phyloP scores from a whole-genome alignment of 2,797 vertebrate genomes.

The Eptatretus atami region DNA sequence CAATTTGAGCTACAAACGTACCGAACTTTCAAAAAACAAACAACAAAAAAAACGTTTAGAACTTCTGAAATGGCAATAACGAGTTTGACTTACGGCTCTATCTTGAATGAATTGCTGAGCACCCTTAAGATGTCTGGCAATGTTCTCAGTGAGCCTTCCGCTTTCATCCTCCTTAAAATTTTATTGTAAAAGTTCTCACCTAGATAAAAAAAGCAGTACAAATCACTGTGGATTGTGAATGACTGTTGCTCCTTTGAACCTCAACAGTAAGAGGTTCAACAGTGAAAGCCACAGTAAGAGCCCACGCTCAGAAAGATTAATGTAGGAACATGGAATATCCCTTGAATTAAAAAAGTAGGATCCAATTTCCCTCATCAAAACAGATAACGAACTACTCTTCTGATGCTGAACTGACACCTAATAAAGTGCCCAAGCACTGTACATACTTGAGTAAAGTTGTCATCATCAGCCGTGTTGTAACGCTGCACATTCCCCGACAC shows the following conservation, averaged over 20 bases:
- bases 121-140: slow-evolving; percentile 35
- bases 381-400: too few species aligned
- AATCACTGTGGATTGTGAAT: too few species aligned
- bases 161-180: slow-evolving; percentile 43
- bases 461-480: slow-evolving; percentile 36
- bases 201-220: slow-evolving; percentile 11
- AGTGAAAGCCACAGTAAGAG: too few species aligned
- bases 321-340: too few species aligned
- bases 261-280: too few species aligned
- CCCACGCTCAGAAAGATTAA: too few species aligned
- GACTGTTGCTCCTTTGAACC: too few species aligned
- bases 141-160: slow-evolving; percentile 38
- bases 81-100: slow-evolving; percentile 28
- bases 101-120: slow-evolving; percentile 68
- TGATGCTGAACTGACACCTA: too few species aligned
- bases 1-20: too few species aligned
- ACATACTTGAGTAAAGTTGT: slow-evolving; percentile 51
- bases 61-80: neutral
- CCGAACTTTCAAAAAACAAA: too few species aligned
- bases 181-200: slow-evolving; percentile 34
- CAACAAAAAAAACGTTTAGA: too few species aligned
- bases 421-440: neutral
- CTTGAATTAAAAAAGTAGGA: neutral
- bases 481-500: slow-evolving; percentile 29
- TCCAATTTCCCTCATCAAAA: neutral